These are phyloP conservation scores for Lasioglossum zephyrum DNA, from an alignment of 2,888 invertebrate genomes.

Conservation along the genomic window DNA sequence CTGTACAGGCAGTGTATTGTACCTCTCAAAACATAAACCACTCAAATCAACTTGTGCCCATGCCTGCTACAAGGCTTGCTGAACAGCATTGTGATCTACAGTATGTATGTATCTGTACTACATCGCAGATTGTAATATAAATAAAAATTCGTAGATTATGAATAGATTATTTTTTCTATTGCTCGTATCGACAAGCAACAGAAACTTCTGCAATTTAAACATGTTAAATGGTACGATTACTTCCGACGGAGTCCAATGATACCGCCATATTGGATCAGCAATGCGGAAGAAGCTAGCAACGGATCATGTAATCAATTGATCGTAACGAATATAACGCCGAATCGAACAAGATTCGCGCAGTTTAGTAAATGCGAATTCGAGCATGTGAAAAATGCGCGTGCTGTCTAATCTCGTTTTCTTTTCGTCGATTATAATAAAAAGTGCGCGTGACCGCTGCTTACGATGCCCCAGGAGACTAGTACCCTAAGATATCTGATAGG, in stretches of 20 bases:
- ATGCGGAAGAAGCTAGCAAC: no score
- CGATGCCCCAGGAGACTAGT: background rate
- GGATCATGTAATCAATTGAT: background rate
- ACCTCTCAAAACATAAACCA: no score
- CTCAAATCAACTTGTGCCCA: no score
- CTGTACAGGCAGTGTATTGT: no score
- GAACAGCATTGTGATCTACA: no score
- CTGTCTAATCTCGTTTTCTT: background rate
- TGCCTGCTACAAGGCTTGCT: no score
- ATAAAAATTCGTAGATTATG: constrained; percentile 41
- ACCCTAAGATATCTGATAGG: background rate
- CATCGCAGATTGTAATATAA: background rate
- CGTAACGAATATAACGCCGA: background rate
- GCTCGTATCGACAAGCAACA: background rate
- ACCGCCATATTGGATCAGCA: background rate
- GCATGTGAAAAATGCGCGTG: background rate
- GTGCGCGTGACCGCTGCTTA: background rate
- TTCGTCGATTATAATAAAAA: background rate
- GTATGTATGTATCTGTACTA: constrained; percentile 21
- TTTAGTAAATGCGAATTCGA: background rate
- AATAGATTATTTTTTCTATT: background rate
- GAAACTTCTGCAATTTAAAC: background rate
- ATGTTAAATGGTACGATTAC: background rate
- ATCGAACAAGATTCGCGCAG: background rate
- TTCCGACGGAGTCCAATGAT: background rate